Percentiles rank a stretch among this genome's conserved stretches.
Conservation (phyloP, 2,113 vertebrate species). For the Diglossa brunneiventris region DNA sequence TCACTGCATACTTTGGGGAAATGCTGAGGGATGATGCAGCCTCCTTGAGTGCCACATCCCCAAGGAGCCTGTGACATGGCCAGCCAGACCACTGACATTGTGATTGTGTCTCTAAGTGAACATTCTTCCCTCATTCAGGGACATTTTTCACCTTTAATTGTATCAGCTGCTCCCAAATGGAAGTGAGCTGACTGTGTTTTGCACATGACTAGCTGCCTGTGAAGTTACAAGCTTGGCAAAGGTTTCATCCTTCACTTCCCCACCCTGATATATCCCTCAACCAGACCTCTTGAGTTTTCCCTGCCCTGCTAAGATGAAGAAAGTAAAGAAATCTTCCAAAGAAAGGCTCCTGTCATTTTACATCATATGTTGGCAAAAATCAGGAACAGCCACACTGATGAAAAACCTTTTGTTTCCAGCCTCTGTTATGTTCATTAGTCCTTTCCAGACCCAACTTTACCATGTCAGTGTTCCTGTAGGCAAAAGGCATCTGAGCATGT, state of each 20-base stretch:
- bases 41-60: accelerated
- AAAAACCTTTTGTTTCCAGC: background rate
- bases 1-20: background rate
- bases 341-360: background rate
- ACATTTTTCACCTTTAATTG: background rate
- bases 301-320: background rate
- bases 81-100: background rate
- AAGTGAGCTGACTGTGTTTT: background rate
- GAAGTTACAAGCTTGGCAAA: background rate
- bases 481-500: background rate
- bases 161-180: background rate
- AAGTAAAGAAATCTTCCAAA: background rate
- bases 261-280: background rate
- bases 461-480: background rate
- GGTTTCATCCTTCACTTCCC: background rate
- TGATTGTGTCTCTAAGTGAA: background rate
- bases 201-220: background rate
- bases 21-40: accelerated
- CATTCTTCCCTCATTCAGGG: background rate
- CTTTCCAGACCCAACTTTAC: background rate
- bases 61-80: background rate
- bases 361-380: background rate
- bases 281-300: background rate
- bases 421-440: background rate
- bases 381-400: background rate